Base-by-base conservation (phyloP, 2,888 invertebrate genomes). In the Euplexia lucipara region DNA sequence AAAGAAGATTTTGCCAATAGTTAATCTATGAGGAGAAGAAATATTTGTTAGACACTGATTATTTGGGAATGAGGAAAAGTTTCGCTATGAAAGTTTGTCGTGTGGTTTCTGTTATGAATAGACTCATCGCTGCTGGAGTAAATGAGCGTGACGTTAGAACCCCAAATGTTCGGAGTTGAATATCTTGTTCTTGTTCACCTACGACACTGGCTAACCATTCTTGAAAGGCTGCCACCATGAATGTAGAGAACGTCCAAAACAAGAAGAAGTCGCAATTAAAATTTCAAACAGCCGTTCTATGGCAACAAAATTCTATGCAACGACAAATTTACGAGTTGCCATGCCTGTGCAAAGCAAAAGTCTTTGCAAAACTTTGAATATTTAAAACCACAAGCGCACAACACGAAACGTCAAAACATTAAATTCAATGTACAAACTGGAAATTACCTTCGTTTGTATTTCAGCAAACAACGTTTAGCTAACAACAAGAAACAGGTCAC, bases 1-100 rank as follows among this genome's bases (percentile, higher is more conserved):
- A 79, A 79, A 66, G 56, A 80, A 63, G 51, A 81, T 66, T n/a
- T 81, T 71, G 35, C 53, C 54, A 60, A 67, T 63, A 63, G 58
- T 70, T 81, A 75, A 67, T 75, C 63, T 77, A 47, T 52, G 42
- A 49, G 56, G 47, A 45, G 54, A 47, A 51, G 47, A 71, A 59
- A 44, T 56, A 58, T 71, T 59, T 58, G 72, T 70, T 45, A 42
- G 45, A 16, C 12, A 37, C 47, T 71, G 76, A 72, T 76, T 70
- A 70, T 76, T 52, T 76, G 56, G 62, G 61, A 1, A 59, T 5
- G 16, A 44, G 61, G 34, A 52, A 69, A 59, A 54, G 49, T 71
- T 70, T 56, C 32, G 18, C 9, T 18, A 35, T 22, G 18, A 62
- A 76, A 76, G 39, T 72, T 62, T 41, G 57, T 41, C 41, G 3